Conservation (phyloP, 2,113 vertebrate species). For the Agapornis roseicollis region DNA sequence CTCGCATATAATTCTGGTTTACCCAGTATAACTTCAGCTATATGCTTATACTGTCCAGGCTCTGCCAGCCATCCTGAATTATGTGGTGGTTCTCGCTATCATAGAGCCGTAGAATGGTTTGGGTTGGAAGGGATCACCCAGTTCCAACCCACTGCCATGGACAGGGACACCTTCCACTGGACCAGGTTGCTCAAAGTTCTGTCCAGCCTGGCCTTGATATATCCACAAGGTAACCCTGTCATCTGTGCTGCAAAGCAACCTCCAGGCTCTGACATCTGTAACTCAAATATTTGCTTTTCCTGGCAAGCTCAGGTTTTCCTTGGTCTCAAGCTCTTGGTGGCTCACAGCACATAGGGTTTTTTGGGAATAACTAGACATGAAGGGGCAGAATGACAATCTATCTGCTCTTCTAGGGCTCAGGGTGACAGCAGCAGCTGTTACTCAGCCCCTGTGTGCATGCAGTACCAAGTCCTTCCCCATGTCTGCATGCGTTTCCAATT, state of each 20-base stretch:
- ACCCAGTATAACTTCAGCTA: neutral
- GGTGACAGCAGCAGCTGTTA: conserved; percentile 57
- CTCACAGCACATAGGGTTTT: neutral
- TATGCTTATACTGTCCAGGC: neutral
- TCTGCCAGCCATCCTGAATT: neutral
- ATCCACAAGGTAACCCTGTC: neutral
- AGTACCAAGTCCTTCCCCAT: neutral
- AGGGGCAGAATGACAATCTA: neutral
- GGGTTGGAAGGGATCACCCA: neutral
- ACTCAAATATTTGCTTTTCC: neutral
- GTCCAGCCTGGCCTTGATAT: neutral
- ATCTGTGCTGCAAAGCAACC: neutral
- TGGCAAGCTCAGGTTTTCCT: neutral
- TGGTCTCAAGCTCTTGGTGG: neutral
- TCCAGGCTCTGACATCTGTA: neutral
- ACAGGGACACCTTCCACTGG: neutral
- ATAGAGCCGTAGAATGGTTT: neutral
- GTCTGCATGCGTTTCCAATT: neutral
- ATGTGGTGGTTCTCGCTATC: neutral
- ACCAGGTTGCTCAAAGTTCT: neutral
- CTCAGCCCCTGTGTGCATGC: neutral
- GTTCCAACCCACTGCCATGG: neutral
- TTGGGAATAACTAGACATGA: neutral
- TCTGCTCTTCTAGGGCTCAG: neutral
- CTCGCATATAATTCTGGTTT: neutral